Conservation (phyloP, 2,113 vertebrate genomes). For the Lepus timidus region DNA sequence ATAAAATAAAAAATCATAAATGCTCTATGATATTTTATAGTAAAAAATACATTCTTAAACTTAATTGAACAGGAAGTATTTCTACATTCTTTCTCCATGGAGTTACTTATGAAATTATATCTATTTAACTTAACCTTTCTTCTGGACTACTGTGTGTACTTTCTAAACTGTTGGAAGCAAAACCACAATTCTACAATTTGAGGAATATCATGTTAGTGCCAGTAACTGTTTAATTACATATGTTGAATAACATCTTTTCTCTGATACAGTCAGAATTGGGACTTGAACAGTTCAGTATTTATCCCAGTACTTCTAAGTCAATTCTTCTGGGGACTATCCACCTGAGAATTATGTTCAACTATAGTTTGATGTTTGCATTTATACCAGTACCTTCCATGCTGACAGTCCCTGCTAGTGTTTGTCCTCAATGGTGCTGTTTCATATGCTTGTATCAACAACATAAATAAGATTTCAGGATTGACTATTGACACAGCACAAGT, state of each 20-base stretch:
- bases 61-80: conserved; percentile 20
- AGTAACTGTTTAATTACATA: background rate
- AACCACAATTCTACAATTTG: background rate
- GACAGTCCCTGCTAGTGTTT: background rate
- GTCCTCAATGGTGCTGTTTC: background rate
- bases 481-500: background rate
- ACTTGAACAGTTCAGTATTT: background rate
- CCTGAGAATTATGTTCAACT: background rate
- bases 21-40: background rate
- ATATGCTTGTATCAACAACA: background rate
- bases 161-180: background rate
- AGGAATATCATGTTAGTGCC: background rate
- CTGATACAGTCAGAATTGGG: background rate
- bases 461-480: background rate
- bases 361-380: background rate
- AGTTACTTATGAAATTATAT: conserved; percentile 7
- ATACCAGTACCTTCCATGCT: background rate
- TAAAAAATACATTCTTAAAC: conserved; percentile 31
- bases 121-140: conserved; percentile 19
- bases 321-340: background rate
- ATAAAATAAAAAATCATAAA: conserved; percentile 33
- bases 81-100: background rate
- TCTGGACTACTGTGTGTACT: background rate
- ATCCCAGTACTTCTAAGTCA: background rate
- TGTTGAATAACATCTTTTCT: background rate